These are phyloP conservation scores for Turnix velox DNA, from an alignment of 2,113 vertebrate genomes.

Conservation along the genomic window DNA sequence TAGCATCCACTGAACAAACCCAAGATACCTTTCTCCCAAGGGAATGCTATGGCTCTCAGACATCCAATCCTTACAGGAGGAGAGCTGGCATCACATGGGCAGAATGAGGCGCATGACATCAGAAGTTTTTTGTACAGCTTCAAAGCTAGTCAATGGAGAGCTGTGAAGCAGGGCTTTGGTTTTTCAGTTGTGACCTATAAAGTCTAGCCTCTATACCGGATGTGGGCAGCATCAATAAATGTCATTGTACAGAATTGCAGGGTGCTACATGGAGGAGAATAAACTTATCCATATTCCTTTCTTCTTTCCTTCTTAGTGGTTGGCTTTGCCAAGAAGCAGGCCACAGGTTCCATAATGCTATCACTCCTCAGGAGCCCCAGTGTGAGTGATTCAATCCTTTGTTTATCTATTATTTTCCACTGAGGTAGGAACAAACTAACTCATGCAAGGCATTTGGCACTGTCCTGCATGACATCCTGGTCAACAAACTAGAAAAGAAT, in stretches of 20 bases:
- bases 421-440: background rate
- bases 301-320: background rate
- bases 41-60: background rate
- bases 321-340: background rate
- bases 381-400: background rate
- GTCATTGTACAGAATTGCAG: background rate
- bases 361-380: background rate
- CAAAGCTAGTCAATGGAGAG: background rate
- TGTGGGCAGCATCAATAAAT: slow-evolving; percentile 8
- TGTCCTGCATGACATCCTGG: too few species aligned
- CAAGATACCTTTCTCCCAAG: background rate
- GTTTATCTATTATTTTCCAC: background rate
- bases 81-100: background rate
- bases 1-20: background rate
- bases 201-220: background rate
- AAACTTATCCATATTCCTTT: background rate
- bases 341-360: background rate
- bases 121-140: background rate
- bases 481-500: too few species aligned
- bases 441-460: too few species aligned
- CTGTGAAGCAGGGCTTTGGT: background rate
- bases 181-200: background rate
- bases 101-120: background rate
- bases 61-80: background rate
- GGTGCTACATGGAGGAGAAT: background rate